Evolutionary conservation across 2,888 invertebrate genomes (phyloP).

Genomic region (Diplolepis rosae): DNA sequence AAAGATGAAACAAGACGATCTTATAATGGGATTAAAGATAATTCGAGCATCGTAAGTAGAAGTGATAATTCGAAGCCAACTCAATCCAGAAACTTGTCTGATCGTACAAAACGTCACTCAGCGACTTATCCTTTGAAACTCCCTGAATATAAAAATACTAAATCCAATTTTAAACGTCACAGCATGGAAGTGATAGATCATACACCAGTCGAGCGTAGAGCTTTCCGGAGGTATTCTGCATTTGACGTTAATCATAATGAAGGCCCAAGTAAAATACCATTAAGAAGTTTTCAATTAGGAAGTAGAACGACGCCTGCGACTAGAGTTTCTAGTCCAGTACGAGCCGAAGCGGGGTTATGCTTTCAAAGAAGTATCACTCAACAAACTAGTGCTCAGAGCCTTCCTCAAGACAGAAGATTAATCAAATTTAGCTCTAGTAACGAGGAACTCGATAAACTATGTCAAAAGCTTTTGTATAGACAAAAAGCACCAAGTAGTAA

Average conservation of each 20-base stretch:
- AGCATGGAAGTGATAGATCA: slow-evolving; percentile 65
- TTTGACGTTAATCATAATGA: slow-evolving; percentile 71
- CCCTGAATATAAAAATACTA: slow-evolving; percentile 60
- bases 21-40: slow-evolving; percentile 58
- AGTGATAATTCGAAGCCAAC: slow-evolving; percentile 55
- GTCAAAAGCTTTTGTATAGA: slow-evolving; percentile 53
- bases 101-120: slow-evolving; percentile 66
- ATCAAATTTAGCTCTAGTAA: slow-evolving; percentile 66
- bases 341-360: slow-evolving; percentile 54
- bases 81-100: slow-evolving; percentile 55
- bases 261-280: slow-evolving; percentile 68
- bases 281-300: slow-evolving; percentile 61
- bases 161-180: slow-evolving; percentile 64
- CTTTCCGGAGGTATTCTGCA: slow-evolving; percentile 52
- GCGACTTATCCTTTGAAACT: slow-evolving; percentile 56
- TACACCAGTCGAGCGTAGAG: slow-evolving; percentile 51
- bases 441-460: slow-evolving; percentile 68
- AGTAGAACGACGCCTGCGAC: slow-evolving; percentile 70
- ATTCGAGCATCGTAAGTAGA: slow-evolving; percentile 57
- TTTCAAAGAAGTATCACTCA: slow-evolving; percentile 50
- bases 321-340: slow-evolving; percentile 68
- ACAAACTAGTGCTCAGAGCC: slow-evolving; percentile 26
- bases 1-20: slow-evolving; percentile 56
- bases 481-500: slow-evolving; percentile 24
- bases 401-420: slow-evolving; percentile 53